Percentiles rank a stretch among this genome's conserved stretches.
Conservation (phyloP, 2,113 vertebrate species). For the Thunnus maccoyii region DNA sequence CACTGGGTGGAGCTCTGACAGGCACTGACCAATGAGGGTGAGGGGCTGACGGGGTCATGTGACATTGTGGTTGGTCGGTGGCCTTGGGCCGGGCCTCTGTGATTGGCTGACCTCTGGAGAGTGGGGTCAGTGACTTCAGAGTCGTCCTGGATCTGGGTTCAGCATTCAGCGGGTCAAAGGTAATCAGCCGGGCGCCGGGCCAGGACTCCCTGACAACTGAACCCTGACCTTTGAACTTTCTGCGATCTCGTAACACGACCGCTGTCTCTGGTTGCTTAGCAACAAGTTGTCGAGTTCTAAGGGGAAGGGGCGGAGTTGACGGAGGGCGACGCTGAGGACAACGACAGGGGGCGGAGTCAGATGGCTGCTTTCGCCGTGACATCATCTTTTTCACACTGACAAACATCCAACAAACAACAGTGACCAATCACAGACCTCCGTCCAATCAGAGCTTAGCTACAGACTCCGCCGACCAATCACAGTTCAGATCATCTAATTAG, state of each 20-base stretch:
- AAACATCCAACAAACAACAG: too few relatives aligned
- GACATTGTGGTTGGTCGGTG: too few relatives aligned
- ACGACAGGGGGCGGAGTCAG: background rate
- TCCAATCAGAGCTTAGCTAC: too few relatives aligned
- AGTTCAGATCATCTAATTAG: too few relatives aligned
- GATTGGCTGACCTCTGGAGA: slow-evolving; percentile 7
- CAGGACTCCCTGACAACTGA: slow-evolving; percentile 61
- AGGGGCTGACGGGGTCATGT: background rate
- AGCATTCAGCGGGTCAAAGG: background rate
- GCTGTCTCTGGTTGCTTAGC: slow-evolving; percentile 39
- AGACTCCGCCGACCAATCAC: too few relatives aligned
- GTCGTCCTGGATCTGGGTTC: too few relatives aligned
- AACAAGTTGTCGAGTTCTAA: slow-evolving; percentile 37
- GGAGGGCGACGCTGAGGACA: slow-evolving; percentile 36
- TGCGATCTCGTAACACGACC: slow-evolving; percentile 32
- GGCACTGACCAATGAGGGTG: slow-evolving; percentile 44
- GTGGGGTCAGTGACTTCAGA: background rate
- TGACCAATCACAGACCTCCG: too few relatives aligned
- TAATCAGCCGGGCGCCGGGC: slow-evolving; percentile 7
- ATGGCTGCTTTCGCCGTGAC: too few relatives aligned
- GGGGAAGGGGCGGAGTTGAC: slow-evolving; percentile 49
- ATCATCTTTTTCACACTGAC: slow-evolving; percentile 56
- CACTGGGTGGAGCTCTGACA: background rate
- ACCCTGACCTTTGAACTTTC: slow-evolving; percentile 36
- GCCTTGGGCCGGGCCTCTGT: background rate